Evolutionary conservation across 2,113 vertebrate genomes (phyloP).

Genomic region (Sylvia atricapilla): DNA sequence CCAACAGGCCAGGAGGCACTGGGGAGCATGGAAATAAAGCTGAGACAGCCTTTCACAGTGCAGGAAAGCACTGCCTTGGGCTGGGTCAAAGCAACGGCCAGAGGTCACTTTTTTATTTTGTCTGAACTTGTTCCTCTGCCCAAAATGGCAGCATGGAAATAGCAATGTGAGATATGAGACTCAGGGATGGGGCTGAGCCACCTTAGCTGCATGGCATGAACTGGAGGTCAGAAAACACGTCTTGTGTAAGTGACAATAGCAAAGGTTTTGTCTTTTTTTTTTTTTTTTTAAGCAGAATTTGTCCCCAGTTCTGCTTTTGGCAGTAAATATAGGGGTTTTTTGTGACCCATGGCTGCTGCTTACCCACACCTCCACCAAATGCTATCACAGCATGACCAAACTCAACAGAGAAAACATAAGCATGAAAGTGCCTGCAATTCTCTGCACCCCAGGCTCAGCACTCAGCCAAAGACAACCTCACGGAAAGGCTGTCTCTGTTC

Average conservation of each 20-base stretch:
- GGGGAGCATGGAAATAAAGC: constrained; percentile 42
- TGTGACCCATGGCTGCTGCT: background rate
- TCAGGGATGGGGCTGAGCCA: background rate
- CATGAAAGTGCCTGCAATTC: background rate
- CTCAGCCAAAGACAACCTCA: background rate
- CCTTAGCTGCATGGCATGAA: background rate
- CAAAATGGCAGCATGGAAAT: background rate
- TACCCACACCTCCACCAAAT: background rate
- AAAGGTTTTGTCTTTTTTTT: background rate
- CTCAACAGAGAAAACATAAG: background rate
- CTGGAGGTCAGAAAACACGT: background rate
- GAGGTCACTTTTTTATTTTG: constrained; percentile 43
- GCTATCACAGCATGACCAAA: background rate
- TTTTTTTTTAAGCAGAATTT: background rate
- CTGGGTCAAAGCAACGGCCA: background rate
- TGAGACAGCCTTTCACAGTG: background rate
- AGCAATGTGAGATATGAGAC: background rate
- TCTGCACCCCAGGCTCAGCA: background rate
- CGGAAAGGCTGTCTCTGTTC: background rate
- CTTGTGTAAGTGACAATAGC: background rate
- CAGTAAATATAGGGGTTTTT: background rate
- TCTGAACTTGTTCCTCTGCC: constrained; percentile 40
- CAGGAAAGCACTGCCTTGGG: constrained; percentile 11
- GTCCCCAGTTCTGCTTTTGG: background rate
- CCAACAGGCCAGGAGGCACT: background rate